Conservation (phyloP, 2,888 invertebrate genomes). For the Erebia epiphron region DNA sequence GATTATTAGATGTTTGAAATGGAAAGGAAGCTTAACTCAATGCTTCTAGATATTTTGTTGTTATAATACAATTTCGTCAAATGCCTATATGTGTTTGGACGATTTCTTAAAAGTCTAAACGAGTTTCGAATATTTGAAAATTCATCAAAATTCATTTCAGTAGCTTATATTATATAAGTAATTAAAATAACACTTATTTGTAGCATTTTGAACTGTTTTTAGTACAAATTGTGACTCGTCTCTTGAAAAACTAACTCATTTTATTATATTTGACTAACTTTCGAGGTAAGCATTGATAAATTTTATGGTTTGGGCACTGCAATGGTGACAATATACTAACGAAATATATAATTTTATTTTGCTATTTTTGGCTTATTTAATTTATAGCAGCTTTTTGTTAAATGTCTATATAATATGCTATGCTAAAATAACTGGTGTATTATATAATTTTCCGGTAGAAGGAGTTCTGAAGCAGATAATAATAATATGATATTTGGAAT, state of each 20-base stretch:
- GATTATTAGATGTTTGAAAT: not conserved
- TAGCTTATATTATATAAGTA: not conserved
- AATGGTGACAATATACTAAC: slow-evolving; percentile 7
- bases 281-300: slow-evolving; percentile 27
- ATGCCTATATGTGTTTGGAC: too few relatives aligned
- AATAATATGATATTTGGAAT: slow-evolving; percentile 7
- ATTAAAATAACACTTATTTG: not conserved
- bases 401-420: not conserved
- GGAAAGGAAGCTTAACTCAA: not conserved
- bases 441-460: not conserved
- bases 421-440: not conserved
- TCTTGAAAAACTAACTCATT: slow-evolving; percentile 18
- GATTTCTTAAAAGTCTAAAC: too few relatives aligned
- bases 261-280: slow-evolving; percentile 23
- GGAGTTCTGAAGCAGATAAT: not conserved
- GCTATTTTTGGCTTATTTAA: slow-evolving; percentile 1
- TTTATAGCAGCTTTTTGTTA: not conserved
- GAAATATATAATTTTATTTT: not conserved
- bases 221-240: not conserved
- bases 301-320: slow-evolving; percentile 6
- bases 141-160: not conserved
- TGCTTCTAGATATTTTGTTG: not conserved
- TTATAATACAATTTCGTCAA: too few relatives aligned
- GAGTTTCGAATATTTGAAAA: not conserved
- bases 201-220: not conserved